Conservation (phyloP, 1,140 invertebrate genomes). For the Meteorus sp. region DNA sequence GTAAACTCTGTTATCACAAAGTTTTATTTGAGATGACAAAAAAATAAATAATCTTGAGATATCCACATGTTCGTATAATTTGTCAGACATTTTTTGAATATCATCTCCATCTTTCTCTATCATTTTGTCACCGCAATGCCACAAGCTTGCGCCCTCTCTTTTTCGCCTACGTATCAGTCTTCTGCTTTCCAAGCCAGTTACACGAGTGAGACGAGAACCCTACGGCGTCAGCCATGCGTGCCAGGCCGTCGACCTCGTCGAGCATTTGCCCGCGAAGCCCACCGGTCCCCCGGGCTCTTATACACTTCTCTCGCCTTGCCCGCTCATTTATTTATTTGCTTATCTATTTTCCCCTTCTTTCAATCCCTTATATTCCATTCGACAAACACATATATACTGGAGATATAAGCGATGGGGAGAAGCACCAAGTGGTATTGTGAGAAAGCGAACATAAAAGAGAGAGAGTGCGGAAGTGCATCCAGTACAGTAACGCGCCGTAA, state of each 20-base stretch:
- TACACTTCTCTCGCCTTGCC: conserved; percentile 27
- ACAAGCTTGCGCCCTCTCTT: not conserved
- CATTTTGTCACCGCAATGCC: not conserved
- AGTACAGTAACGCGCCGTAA: not conserved
- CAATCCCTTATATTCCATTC: conserved; percentile 17
- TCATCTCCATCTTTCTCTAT: no score
- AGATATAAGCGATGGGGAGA: not conserved
- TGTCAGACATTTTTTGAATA: no score
- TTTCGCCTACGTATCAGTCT: not conserved
- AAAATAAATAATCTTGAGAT: no score
- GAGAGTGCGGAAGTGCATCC: not conserved
- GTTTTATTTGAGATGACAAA: no score
- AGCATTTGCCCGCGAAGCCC: conserved; percentile 46
- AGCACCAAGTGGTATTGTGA: not conserved
- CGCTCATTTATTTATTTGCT: conserved; percentile 46
- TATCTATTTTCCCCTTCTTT: conserved; percentile 44
- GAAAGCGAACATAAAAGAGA: not conserved
- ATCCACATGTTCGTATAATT: no score
- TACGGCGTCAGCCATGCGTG: conserved; percentile 51
- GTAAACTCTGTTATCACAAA: no score
- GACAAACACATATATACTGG: not conserved
- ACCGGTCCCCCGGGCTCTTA: conserved; percentile 7
- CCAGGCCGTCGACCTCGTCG: conserved; percentile 52
- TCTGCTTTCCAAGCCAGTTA: conserved; percentile 4
- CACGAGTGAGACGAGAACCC: conserved; percentile 35